These are phyloP conservation scores for Monochamus saltuarius DNA, from an alignment of 1,140 invertebrate genomes.

Conservation along the genomic window DNA sequence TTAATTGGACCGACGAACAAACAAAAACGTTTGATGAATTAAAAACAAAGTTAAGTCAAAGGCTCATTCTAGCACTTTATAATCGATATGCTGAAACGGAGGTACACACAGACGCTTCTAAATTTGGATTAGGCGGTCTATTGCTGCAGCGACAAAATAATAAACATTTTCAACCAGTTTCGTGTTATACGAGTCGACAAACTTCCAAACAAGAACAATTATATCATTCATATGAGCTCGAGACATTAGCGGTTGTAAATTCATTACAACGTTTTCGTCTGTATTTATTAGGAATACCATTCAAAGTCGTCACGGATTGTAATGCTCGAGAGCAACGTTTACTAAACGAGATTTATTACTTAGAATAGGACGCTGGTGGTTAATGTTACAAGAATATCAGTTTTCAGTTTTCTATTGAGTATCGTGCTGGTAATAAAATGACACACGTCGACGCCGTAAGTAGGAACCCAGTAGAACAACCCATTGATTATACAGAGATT, in stretches of 20 bases:
- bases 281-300: slow-evolving; percentile 33
- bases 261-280: slow-evolving; percentile 36
- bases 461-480: too few species aligned
- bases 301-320: slow-evolving; percentile 42
- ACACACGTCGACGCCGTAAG: too few species aligned
- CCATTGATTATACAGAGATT: too few species aligned
- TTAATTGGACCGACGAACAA: slow-evolving; percentile 5
- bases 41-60: slow-evolving; percentile 8
- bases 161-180: slow-evolving; percentile 20
- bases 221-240: slow-evolving; percentile 33
- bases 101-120: slow-evolving; percentile 28
- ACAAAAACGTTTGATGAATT: not conserved
- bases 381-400: slow-evolving; percentile 50
- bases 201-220: slow-evolving; percentile 38
- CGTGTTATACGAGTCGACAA: slow-evolving; percentile 44
- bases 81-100: slow-evolving; percentile 26
- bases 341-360: slow-evolving; percentile 33
- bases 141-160: slow-evolving; percentile 21
- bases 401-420: too few species aligned
- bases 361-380: slow-evolving; percentile 46
- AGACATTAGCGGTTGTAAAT: slow-evolving; percentile 37
- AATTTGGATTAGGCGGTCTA: slow-evolving; percentile 10
- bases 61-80: slow-evolving; percentile 12
- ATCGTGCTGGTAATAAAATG: too few species aligned
- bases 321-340: slow-evolving; percentile 28